Evolutionary conservation across 2,113 vertebrate species (phyloP).

Genomic region (Tenrec ecaudatus): DNA sequence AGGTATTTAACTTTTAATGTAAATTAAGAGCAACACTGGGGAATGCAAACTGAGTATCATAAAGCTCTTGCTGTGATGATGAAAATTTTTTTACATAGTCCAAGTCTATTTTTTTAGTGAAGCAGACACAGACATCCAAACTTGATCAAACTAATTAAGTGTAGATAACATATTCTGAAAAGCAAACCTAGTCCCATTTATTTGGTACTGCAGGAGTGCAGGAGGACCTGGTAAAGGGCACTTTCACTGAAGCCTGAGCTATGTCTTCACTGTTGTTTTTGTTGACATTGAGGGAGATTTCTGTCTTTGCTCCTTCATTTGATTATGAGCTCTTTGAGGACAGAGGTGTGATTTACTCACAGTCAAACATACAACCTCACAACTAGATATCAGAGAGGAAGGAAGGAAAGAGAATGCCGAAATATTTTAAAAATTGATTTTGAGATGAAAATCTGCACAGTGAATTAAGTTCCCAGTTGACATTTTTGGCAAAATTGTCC

Average conservation of each 20-base stretch:
- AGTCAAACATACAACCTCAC: no score
- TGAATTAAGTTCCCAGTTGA: no score
- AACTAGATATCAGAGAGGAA: no score
- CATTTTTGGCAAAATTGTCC: no score
- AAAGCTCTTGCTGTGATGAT: background rate
- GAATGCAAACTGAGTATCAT: background rate
- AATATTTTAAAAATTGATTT: no score
- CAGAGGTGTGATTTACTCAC: no score
- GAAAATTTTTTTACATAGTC: background rate
- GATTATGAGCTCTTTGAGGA: background rate
- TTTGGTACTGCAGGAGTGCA: background rate
- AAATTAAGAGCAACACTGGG: constrained; percentile 7
- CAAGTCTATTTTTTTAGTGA: background rate
- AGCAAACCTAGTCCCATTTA: background rate
- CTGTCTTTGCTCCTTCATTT: background rate
- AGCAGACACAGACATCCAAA: background rate
- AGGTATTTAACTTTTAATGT: background rate
- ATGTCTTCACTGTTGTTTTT: background rate
- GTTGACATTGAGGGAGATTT: background rate
- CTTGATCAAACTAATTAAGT: background rate
- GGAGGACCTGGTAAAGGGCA: background rate
- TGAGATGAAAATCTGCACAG: no score
- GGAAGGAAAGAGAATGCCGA: no score
- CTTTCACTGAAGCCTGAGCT: background rate
- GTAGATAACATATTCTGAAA: background rate